Percentiles rank a stretch among this genome's conserved stretches.
These are phyloP conservation scores for Heptranchias perlo DNA, from an alignment of 2,113 vertebrate species.

Conservation along the genomic window DNA sequence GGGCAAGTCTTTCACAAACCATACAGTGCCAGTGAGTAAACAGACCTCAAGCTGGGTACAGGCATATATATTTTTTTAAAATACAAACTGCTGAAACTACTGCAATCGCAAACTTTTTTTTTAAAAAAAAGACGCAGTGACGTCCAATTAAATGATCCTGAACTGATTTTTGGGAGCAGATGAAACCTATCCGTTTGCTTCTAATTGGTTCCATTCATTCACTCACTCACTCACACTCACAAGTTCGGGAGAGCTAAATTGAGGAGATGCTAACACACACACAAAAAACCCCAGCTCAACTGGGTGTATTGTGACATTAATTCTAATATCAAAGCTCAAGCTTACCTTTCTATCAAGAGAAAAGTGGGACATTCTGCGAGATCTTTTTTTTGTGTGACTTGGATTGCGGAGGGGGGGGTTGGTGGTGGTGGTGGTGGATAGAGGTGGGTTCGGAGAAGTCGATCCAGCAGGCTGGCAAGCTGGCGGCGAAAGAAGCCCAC, in stretches of 20 bases:
- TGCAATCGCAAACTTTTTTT: neutral
- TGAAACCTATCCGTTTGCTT: constrained; percentile 42
- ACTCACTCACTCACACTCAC: neutral
- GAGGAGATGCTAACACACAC: neutral
- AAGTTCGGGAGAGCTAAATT: neutral
- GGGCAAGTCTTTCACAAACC: neutral
- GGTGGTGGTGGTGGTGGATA: neutral
- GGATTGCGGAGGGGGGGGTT: neutral
- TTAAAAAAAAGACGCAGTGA: constrained; percentile 45
- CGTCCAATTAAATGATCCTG: constrained; percentile 49
- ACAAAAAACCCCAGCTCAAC: neutral
- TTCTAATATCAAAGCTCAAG: neutral
- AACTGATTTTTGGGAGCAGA: constrained; percentile 49
- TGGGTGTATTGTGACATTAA: neutral
- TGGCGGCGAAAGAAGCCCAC: constrained; percentile 49
- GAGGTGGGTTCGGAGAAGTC: neutral
- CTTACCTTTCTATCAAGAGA: neutral
- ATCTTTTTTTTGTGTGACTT: neutral
- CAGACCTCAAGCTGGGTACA: neutral
- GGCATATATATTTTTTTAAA: neutral
- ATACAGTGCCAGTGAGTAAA: neutral
- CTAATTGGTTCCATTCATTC: constrained; percentile 59
- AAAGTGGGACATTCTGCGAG: neutral
- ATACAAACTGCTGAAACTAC: too few species aligned
- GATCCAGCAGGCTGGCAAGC: neutral